Evolutionary conservation across 2,888 invertebrate genomes (phyloP).

Genomic region (Tetheella fluctuosa): DNA sequence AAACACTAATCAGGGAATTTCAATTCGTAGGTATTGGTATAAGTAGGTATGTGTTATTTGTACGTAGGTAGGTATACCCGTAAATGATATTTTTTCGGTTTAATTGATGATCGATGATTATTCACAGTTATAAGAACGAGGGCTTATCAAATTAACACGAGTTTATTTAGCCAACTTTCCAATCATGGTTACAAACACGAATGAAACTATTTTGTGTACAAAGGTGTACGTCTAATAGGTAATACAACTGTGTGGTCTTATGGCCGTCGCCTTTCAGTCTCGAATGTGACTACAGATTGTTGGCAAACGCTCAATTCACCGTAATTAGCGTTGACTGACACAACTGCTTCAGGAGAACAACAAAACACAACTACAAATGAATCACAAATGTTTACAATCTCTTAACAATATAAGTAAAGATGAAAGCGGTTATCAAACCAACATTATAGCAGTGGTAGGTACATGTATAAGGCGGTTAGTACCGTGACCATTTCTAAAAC

Average conservation of each 20-base stretch:
- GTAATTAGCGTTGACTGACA: conserved; percentile 52
- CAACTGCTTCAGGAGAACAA: conserved; percentile 36
- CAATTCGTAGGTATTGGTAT: too few species aligned
- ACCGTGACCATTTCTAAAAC: neutral
- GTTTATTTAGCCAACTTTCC: neutral
- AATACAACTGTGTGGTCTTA: neutral
- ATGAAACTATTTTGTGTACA: neutral
- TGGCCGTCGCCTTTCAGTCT: conserved; percentile 29
- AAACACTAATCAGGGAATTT: too few species aligned
- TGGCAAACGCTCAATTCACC: conserved; percentile 59
- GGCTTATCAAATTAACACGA: too few species aligned
- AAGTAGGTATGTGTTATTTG: too few species aligned
- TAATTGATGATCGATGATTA: too few species aligned
- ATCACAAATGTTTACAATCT: conserved; percentile 34
- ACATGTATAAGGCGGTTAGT: neutral
- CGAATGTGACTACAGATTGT: conserved; percentile 41
- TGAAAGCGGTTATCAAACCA: neutral
- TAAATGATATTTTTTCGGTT: too few species aligned
- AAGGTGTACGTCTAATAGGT: too few species aligned
- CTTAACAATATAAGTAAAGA: conserved; percentile 10
- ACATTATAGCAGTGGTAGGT: neutral
- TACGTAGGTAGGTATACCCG: too few species aligned
- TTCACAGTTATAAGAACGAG: too few species aligned
- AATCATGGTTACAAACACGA: neutral
- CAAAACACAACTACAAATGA: conserved; percentile 30